Evolutionary conservation across 2,888 invertebrate species (phyloP), one percentile per base, ranked within the genome.

Genomic region (Carabus problematicus): DNA sequence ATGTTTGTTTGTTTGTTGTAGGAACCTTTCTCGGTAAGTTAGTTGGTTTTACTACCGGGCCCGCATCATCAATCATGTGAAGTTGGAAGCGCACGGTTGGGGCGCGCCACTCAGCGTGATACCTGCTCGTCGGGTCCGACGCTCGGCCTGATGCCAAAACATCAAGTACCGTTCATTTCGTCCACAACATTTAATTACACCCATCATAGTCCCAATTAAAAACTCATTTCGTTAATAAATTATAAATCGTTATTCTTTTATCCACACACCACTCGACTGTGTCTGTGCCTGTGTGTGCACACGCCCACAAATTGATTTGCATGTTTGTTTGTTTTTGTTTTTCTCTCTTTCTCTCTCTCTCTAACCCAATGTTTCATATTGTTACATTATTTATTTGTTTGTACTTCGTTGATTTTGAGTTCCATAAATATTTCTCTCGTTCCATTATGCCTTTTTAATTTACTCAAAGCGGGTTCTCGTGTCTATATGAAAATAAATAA

Each of bases 21-120:
- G 87, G 87, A 87, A 79, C 87, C 87, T 43, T 87, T 86, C 76
- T 86, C 87, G 86, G 87, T 87, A 81, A 84, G 86, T 80, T 70
- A 72, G 73, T 64, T 70, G 71, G 71, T 74, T 73, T 74, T 74
- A 74, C 71, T 71, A 74, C 74, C 73, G 71, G 70, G 56, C 49
- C n/a, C 62, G 8, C 54, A 61, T 71, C 73, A 75, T 74, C 76
- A 73, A 72, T 75, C 75, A 72, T 75, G 16, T 19, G 52, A 52
- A 19, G 52, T 19, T 52, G 52, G 52, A 52, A 52, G 52, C 52
- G 52, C 73, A 49, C 54, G 61, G 43, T 42, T 49, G 59, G 60
- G 62, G 47, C 54, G 71, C 64, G 66, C 68, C 59, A 47, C 55
- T 56, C 61, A 64, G 59, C 52, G 69, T 63, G 56, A 49, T 62